Evolutionary conservation across 2,888 invertebrate species (phyloP).

Genomic region (Agonopterix subpropinquella): DNA sequence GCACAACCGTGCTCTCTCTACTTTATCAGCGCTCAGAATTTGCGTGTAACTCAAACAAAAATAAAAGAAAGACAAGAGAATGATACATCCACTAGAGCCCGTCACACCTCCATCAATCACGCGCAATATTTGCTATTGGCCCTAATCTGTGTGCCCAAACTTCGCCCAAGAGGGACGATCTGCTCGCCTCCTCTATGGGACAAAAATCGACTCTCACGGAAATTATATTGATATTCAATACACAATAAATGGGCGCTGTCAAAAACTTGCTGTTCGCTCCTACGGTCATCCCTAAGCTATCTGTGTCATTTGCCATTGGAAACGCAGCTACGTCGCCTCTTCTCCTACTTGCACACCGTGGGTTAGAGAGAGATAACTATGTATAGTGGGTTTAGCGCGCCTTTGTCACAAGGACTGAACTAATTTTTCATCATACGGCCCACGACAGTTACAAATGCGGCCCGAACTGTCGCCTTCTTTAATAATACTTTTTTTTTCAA

Average conservation of each 20-base stretch:
- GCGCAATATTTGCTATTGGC: conserved; percentile 68
- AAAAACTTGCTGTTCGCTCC: conserved; percentile 76
- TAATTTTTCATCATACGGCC: conserved; percentile 77
- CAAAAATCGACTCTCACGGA: conserved; percentile 74
- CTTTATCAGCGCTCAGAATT: not conserved
- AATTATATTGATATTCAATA: conserved; percentile 77
- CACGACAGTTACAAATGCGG: conserved; percentile 75
- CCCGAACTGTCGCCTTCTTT: conserved; percentile 76
- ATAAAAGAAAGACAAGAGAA: conserved; percentile 42
- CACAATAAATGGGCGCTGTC: conserved; percentile 75
- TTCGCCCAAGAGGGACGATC: conserved; percentile 54
- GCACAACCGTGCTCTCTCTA: not conserved
- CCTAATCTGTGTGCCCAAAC: conserved; percentile 70
- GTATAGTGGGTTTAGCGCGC: conserved; percentile 67
- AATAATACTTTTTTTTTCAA: conserved; percentile 76
- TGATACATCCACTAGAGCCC: conserved; percentile 35
- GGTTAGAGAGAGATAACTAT: conserved; percentile 52
- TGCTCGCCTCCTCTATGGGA: conserved; percentile 55
- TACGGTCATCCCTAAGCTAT: conserved; percentile 77
- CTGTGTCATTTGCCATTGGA: conserved; percentile 74
- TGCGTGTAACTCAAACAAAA: conserved; percentile 24
- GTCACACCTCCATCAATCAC: conserved; percentile 60
- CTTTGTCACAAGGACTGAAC: conserved; percentile 73
- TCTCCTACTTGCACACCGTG: conserved; percentile 27
- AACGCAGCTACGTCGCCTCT: conserved; percentile 51